These are phyloP conservation scores for Phoeniculus purpureus DNA, from an alignment of 2,797 vertebrate genomes.

Conservation along the genomic window DNA sequence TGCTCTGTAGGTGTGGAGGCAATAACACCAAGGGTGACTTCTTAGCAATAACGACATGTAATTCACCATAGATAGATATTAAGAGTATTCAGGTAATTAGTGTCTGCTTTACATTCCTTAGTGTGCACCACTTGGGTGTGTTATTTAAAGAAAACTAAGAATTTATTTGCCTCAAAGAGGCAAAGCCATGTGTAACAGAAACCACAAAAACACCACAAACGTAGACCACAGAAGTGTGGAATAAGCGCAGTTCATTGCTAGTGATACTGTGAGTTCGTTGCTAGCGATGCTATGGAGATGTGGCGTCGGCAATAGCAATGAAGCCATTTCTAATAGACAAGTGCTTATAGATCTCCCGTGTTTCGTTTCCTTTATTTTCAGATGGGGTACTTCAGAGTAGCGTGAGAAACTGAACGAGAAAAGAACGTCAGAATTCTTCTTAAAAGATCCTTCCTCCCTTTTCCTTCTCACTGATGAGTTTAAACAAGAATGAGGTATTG, in stretches of 20 bases:
- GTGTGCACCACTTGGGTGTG: background rate
- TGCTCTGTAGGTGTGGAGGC: slow-evolving; percentile 32
- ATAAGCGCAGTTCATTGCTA: background rate
- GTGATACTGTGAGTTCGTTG: background rate
- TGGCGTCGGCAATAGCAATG: background rate
- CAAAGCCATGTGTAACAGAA: background rate
- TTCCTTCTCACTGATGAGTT: background rate
- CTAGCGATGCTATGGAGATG: background rate
- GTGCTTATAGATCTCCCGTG: background rate
- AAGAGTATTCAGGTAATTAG: slow-evolving; percentile 8
- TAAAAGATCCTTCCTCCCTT: background rate
- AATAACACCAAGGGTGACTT: slow-evolving; percentile 55
- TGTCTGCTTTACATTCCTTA: slow-evolving; percentile 22
- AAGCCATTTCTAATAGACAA: background rate
- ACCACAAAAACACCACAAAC: background rate
- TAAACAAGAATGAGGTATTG: background rate
- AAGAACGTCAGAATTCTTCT: background rate
- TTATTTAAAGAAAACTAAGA: background rate
- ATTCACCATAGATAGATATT: background rate
- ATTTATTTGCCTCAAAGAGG: background rate
- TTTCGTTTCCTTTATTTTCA: background rate
- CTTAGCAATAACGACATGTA: slow-evolving; percentile 74
- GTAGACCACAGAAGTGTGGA: background rate
- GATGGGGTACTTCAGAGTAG: background rate
- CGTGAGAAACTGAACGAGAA: background rate